A percentile compares a stretch with the other conserved stretches of the same genome.
Conservation (phyloP, 2,113 vertebrate genomes). For the Podocnemis expansa region DNA sequence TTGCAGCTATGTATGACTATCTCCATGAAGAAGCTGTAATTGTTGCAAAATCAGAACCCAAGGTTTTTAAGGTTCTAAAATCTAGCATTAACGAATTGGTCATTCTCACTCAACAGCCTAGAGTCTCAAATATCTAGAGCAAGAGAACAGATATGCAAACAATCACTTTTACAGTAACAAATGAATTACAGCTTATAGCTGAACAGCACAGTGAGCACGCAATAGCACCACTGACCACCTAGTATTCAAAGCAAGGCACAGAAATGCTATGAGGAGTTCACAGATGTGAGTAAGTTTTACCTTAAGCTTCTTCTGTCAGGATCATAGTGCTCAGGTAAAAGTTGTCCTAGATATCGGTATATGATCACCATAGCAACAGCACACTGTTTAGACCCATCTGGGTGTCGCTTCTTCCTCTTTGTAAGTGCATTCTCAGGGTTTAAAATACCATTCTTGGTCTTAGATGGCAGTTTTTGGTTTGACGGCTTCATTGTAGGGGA, state of each 20-base stretch:
- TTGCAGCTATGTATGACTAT: fast-evolving
- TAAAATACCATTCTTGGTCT: not conserved
- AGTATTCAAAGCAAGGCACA: not conserved
- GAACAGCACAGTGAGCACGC: not conserved
- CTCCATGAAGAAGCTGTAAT: not conserved
- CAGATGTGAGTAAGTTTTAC: slow-evolving; percentile 62
- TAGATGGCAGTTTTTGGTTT: slow-evolving; percentile 53
- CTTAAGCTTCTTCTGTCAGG: slow-evolving; percentile 93
- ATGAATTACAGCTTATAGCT: not conserved
- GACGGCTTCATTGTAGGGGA: slow-evolving; percentile 73
- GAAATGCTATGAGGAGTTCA: not conserved
- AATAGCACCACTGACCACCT: not conserved
- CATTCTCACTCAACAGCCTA: not conserved
- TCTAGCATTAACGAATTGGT: not conserved
- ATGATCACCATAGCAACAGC: slow-evolving; percentile 89
- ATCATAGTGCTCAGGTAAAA: slow-evolving; percentile 92
- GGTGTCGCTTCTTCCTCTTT: slow-evolving; percentile 82
- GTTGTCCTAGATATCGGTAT: slow-evolving; percentile 88
- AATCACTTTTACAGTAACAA: not conserved
- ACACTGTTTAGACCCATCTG: slow-evolving; percentile 74
- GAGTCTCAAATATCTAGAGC: not conserved
- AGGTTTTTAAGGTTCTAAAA: not conserved
- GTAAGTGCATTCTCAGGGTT: slow-evolving; percentile 5
- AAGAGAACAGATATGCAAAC: not conserved
- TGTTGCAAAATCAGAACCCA: not conserved